Evolutionary conservation across 2,888 invertebrate species (phyloP).

Genomic region (Ophonus ardosiacus): DNA sequence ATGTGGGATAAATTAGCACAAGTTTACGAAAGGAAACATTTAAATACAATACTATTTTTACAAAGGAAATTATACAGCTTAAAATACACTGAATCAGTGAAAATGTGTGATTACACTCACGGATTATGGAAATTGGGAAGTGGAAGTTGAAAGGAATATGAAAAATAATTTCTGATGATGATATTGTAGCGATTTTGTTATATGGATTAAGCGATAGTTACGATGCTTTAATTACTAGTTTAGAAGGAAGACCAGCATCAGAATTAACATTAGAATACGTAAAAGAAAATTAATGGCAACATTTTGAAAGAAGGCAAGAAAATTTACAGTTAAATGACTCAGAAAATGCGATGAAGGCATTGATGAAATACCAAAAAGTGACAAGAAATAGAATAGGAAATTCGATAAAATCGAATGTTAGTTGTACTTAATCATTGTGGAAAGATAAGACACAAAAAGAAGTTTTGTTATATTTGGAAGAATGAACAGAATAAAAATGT

Average conservation of each 20-base stretch:
- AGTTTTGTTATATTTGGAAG: background rate
- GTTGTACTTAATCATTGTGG: conserved; percentile 8
- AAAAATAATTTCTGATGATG: background rate
- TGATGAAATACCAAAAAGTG: background rate
- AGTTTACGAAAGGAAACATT: background rate
- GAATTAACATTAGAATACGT: background rate
- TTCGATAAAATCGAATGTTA: background rate
- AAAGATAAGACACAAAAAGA: conserved; percentile 1
- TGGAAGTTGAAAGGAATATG: background rate
- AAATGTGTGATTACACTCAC: background rate
- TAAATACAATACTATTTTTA: background rate
- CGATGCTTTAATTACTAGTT: background rate
- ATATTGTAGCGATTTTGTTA: conserved; percentile 2
- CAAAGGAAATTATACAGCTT: conserved; percentile 5
- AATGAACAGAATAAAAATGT: background rate
- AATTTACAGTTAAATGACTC: background rate
- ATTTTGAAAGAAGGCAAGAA: background rate
- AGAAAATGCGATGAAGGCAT: background rate
- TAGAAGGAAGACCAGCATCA: background rate
- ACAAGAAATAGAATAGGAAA: background rate
- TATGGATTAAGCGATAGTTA: background rate
- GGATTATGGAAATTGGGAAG: background rate
- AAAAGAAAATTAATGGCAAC: background rate
- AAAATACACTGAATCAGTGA: conserved; percentile 1
- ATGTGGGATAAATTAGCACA: background rate